Conservation (phyloP, 2,888 invertebrate species). For the Myopa testacea region DNA sequence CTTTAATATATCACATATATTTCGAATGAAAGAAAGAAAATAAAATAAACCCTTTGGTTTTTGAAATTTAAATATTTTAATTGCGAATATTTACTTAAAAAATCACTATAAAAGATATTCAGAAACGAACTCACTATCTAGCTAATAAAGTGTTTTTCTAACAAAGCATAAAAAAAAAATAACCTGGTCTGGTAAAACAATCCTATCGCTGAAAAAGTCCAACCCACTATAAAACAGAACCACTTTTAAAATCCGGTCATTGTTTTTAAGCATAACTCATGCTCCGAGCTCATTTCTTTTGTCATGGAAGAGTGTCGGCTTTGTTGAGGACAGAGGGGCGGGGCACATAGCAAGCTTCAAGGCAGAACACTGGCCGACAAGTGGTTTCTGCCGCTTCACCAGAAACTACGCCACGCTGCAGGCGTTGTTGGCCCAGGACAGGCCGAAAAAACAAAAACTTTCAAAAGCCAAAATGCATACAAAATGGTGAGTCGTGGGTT, state of each 20-base stretch:
- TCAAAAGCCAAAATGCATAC: neutral
- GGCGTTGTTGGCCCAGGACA: neutral
- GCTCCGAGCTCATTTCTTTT: too few relatives aligned
- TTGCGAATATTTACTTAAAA: too few relatives aligned
- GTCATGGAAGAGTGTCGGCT: too few relatives aligned
- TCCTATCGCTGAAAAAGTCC: neutral
- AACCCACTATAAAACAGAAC: neutral
- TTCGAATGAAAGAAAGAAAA: too few relatives aligned
- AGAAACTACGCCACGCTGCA: neutral
- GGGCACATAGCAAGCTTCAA: neutral
- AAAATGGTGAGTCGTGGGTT: neutral
- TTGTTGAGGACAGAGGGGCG: neutral
- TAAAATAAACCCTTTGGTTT: too few relatives aligned
- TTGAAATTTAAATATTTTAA: too few relatives aligned
- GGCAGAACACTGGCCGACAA: neutral
- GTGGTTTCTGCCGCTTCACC: neutral
- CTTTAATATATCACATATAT: too few relatives aligned
- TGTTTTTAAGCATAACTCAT: neutral
- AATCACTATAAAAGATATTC: too few relatives aligned
- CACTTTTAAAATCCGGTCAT: neutral
- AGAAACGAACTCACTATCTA: too few relatives aligned
- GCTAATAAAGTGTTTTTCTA: too few relatives aligned
- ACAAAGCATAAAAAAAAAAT: too few relatives aligned
- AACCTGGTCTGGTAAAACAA: neutral
- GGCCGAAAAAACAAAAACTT: neutral